Evolutionary conservation across 2,888 invertebrate genomes (phyloP).

Genomic region (Himalopsyche tibetana): DNA sequence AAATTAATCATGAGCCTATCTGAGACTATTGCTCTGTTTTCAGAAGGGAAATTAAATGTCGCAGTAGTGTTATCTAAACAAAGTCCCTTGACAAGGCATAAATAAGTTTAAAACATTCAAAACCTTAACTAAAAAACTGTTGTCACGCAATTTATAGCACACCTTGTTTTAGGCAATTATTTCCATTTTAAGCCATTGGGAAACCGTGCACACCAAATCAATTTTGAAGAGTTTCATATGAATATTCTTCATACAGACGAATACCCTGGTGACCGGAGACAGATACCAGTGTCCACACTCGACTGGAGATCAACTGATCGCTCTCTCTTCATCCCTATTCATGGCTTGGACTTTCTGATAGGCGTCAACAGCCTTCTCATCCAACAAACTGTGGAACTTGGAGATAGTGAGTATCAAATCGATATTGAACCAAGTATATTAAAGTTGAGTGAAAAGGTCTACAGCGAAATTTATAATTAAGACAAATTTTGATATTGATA

Average conservation of each 20-base stretch:
- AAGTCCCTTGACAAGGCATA: no score
- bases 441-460: no score
- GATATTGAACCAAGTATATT: no score
- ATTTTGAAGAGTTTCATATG: constrained; percentile 63
- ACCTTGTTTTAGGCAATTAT: constrained; percentile 57
- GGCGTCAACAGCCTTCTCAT: constrained; percentile 83
- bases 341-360: constrained; percentile 84
- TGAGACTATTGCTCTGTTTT: no score
- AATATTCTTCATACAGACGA: constrained; percentile 57
- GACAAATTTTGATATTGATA: no score
- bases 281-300: constrained; percentile 78
- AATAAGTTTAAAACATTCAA: no score
- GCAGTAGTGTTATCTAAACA: no score
- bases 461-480: no score
- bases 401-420: constrained; percentile 79
- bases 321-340: constrained; percentile 80
- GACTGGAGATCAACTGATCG: constrained; percentile 79
- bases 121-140: not conserved
- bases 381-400: constrained; percentile 88
- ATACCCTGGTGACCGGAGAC: constrained; percentile 71
- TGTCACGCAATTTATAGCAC: not conserved
- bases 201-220: constrained; percentile 1
- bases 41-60: no score
- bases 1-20: no score
- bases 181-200: constrained; percentile 31